Conservation (phyloP, 2,797 vertebrate genomes). For the Lagodon rhomboides region DNA sequence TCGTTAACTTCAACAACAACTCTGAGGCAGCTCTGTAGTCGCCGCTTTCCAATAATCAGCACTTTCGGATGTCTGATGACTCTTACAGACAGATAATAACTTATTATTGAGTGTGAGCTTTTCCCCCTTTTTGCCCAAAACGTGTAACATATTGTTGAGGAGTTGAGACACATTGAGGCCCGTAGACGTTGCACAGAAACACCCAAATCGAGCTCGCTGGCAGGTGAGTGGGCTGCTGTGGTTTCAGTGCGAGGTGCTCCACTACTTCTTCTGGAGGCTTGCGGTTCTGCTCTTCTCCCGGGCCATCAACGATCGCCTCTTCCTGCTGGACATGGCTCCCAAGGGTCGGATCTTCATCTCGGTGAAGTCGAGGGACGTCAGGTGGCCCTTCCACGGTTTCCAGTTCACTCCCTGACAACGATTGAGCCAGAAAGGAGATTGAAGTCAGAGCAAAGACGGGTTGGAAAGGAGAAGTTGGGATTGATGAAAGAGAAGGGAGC, state of each 20-base stretch:
- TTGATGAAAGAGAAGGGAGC: background rate
- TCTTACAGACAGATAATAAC: slow-evolving; percentile 54
- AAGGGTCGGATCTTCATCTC: slow-evolving; percentile 91
- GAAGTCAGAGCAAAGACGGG: background rate
- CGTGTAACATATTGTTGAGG: slow-evolving; percentile 12
- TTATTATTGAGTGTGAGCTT: slow-evolving; percentile 34
- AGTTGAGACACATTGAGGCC: slow-evolving; percentile 18
- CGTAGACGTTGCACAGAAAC: slow-evolving; percentile 40
- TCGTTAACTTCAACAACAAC: slow-evolving; percentile 38
- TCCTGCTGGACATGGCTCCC: slow-evolving; percentile 76
- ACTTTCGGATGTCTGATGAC: slow-evolving; percentile 30
- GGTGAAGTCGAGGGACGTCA: slow-evolving; percentile 90
- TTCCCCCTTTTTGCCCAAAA: slow-evolving; percentile 17
- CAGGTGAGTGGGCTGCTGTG: slow-evolving; percentile 19
- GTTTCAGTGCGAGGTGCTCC: background rate
- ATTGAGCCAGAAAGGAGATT: slow-evolving; percentile 14
- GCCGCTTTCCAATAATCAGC: slow-evolving; percentile 33
- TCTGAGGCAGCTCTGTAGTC: slow-evolving; percentile 11
- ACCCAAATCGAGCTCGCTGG: slow-evolving; percentile 42
- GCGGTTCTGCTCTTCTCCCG: slow-evolving; percentile 71
- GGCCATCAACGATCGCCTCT: slow-evolving; percentile 79
- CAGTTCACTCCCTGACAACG: slow-evolving; percentile 90
- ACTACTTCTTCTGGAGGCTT: slow-evolving; percentile 57
- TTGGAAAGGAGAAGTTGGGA: background rate
- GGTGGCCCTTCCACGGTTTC: slow-evolving; percentile 94